A percentile compares a stretch with the other conserved stretches of the same genome.
Conservation (phyloP, 2,888 invertebrate species). For the Malthinus seriepunctatus region DNA sequence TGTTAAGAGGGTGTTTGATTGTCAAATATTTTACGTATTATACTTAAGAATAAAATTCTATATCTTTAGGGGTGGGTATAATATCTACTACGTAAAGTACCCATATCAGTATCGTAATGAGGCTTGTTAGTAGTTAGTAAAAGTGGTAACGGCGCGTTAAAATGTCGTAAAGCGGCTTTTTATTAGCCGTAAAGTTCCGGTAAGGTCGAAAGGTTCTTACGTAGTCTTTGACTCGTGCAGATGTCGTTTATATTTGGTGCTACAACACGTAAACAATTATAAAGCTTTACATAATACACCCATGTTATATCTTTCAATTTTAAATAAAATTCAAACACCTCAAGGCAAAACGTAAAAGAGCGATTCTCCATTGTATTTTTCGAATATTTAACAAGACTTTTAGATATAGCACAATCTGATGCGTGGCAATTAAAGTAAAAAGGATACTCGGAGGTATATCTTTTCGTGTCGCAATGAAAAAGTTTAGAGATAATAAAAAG, state of each 20-base stretch:
- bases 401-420: too few relatives aligned
- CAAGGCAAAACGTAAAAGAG: too few relatives aligned
- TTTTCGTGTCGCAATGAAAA: too few relatives aligned
- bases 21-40: slow-evolving; percentile 28
- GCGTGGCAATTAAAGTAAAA: too few relatives aligned
- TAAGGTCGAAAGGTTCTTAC: slow-evolving; percentile 45
- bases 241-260: slow-evolving; percentile 29
- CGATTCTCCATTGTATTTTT: too few relatives aligned
- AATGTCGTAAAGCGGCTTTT: slow-evolving; percentile 55
- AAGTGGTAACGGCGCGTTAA: slow-evolving; percentile 55
- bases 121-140: slow-evolving; percentile 55
- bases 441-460: too few relatives aligned
- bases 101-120: slow-evolving; percentile 53
- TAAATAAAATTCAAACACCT: too few relatives aligned
- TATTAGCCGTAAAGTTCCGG: slow-evolving; percentile 53
- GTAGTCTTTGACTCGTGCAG: slow-evolving; percentile 42
- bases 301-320: too few relatives aligned
- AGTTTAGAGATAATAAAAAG: too few relatives aligned
- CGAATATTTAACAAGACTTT: too few relatives aligned
- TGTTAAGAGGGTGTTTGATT: slow-evolving; percentile 12
- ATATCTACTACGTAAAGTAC: slow-evolving; percentile 48
- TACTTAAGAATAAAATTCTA: slow-evolving; percentile 29
- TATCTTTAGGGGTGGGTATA: slow-evolving; percentile 37
- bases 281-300: slow-evolving; percentile 9
- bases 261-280: slow-evolving; percentile 50